These are phyloP conservation scores for Oikopleura dioica DNA, from an alignment of 23 tunicate genomes.

Conservation along the genomic window DNA sequence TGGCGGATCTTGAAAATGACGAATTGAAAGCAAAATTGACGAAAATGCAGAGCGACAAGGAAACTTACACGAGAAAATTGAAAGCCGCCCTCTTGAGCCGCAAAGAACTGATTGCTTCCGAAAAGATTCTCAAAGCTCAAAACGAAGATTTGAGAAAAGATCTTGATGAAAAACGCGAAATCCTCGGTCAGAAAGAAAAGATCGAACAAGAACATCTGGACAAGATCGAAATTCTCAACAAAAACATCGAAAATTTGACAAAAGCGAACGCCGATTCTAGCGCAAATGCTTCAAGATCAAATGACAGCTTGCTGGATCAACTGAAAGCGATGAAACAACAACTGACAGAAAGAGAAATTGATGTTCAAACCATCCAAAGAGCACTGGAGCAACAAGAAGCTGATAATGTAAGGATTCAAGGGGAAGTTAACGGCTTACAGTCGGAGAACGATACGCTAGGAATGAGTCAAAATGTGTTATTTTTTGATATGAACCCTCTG, in stretches of 20 bases:
- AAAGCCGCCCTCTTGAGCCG: constrained; percentile 3
- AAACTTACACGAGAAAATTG: background rate
- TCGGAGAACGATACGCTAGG: constrained; percentile 6
- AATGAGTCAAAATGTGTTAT: too few relatives aligned
- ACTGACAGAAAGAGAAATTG: background rate
- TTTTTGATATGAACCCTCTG: too few relatives aligned
- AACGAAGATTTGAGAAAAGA: background rate
- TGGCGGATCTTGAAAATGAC: background rate
- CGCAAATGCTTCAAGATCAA: too few relatives aligned
- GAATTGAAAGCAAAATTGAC: background rate
- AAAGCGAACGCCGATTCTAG: too few relatives aligned
- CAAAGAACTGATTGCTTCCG: background rate
- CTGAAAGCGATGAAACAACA: background rate
- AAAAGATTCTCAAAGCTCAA: constrained; percentile 2
- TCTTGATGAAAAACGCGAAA: background rate
- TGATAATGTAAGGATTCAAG: background rate
- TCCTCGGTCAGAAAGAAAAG: background rate
- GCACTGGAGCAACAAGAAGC: background rate
- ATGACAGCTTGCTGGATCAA: constrained; percentile 8
- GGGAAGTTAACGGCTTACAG: background rate
- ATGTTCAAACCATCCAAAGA: background rate
- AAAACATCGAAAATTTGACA: too few relatives aligned
- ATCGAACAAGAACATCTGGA: background rate
- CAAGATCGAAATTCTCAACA: background rate
- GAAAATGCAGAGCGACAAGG: background rate